Base-by-base conservation (phyloP, 2,797 vertebrate species). In the Sebastes alutus region DNA sequence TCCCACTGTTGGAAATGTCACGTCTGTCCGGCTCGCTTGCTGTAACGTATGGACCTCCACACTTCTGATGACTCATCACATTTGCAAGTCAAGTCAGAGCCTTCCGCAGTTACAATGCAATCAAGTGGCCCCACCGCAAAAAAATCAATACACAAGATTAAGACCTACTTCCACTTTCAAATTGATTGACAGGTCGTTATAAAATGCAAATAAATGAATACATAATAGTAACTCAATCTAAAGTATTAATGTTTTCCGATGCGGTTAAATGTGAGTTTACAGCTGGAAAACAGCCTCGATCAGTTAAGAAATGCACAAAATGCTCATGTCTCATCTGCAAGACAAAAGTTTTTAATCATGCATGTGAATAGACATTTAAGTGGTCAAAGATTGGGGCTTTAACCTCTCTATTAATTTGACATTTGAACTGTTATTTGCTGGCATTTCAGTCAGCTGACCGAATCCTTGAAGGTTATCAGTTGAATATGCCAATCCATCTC, bases 1-100 rank as follows among this genome's bases (percentile, higher is more conserved):
- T 59, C 23, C 61, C 60, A 9, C 49, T 30, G 56, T 33, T 81
- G 77, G 70, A 92, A 90, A 92, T 93, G 89, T 86, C 88, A 91
- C 32, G 7, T 88, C 78, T 70, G 67, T 83, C 83, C 5, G 2
- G 49, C 63, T 84, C 13, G 54, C 23, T 69, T 52, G 35, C 63
- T 87, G 62, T 68, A 81, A 85, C 6, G 2, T 64, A 80, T 52
- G 30, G 68, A 75, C 65, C 56, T 27, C 61, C 32, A 67, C 66
- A 64, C 25, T 54, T 58, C 38, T 81, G 76, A 79, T 90, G 85
- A 93, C 58, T 89, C 81, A 76, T 63, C 64, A 69, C 49, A 75
- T 82, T 75, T 81, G 52, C 62, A 80, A 61, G 46, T 85, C 46
- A 12, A 72, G n/a, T 65, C n/a, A 55, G 38, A 75, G n/a, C 16